Conservation (phyloP, 30 jellyfish, hydroid and myxozoan genomes). For the Chrysaora quinquecirrha region DNA sequence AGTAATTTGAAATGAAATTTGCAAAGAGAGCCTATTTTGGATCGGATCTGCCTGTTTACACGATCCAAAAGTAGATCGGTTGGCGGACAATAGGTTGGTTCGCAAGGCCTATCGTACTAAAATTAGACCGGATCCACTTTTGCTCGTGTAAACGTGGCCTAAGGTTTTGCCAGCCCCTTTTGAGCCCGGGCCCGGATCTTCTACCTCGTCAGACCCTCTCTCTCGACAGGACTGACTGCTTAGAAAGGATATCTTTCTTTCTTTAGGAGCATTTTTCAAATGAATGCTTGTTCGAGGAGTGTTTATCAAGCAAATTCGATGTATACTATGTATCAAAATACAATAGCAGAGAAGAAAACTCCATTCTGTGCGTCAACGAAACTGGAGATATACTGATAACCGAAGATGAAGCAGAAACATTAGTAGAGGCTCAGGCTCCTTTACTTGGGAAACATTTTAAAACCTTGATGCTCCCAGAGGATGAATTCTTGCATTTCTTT, state of each 20-base stretch:
- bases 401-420: background rate
- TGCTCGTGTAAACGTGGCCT: too few species aligned
- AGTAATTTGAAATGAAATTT: too few species aligned
- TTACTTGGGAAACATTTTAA: slow-evolving; percentile 32
- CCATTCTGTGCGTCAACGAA: slow-evolving; percentile 11
- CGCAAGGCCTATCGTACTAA: too few species aligned
- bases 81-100: too few species aligned
- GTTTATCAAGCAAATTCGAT: slow-evolving; percentile 27
- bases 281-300: slow-evolving; percentile 37
- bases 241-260: background rate
- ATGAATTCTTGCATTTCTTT: slow-evolving; percentile 16
- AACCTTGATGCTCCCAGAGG: slow-evolving; percentile 29
- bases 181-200: too few species aligned
- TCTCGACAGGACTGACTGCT: too few species aligned
- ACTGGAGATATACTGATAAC: slow-evolving; percentile 8
- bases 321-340: slow-evolving; percentile 26
- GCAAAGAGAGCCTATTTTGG: too few species aligned
- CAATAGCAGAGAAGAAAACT: background rate
- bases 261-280: slow-evolving; percentile 30
- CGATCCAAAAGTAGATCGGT: too few species aligned
- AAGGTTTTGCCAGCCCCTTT: too few species aligned
- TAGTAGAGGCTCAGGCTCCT: background rate
- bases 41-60: too few species aligned
- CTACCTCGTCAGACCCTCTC: too few species aligned
- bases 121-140: too few species aligned